phyloP scores from a whole-genome alignment of 2,888 invertebrate genomes.

The Monopis laevigella region DNA sequence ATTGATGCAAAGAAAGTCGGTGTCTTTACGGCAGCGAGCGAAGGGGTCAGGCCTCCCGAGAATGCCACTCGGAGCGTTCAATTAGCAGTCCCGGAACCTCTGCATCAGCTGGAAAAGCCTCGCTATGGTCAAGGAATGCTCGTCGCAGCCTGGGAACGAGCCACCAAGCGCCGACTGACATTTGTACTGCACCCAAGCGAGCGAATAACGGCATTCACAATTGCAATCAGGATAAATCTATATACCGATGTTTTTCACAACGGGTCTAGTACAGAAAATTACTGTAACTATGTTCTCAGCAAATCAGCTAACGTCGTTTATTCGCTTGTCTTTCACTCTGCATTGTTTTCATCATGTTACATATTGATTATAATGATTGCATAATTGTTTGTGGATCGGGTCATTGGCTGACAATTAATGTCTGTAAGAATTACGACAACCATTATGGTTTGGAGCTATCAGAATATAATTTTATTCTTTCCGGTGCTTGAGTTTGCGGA shows the following conservation, averaged over 20 bases:
- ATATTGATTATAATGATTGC: no score
- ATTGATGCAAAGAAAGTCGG: background rate
- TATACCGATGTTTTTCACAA: constrained; percentile 5
- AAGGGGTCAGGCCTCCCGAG: constrained; percentile 3
- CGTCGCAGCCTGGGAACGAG: constrained; percentile 47
- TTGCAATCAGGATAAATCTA: constrained; percentile 16
- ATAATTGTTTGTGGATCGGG: no score
- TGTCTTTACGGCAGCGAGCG: background rate
- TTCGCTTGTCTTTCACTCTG: no score
- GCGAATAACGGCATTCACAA: constrained; percentile 27
- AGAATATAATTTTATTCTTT: no score
- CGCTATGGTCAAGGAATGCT: constrained; percentile 56
- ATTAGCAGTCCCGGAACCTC: constrained; percentile 41
- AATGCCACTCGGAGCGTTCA: constrained; percentile 6
- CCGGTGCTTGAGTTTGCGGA: no score
- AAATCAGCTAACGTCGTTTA: no score
- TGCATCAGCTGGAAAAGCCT: constrained; percentile 39
- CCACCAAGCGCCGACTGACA: constrained; percentile 27
- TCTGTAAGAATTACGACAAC: no score
- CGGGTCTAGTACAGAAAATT: background rate
- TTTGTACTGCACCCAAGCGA: constrained; percentile 25
- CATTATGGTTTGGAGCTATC: no score
- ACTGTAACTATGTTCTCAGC: constrained; percentile 2
- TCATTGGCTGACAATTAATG: no score
- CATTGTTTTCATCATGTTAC: no score